phyloP scores from a whole-genome alignment of 2,113 vertebrate genomes.

The Melanocharis versteri region DNA sequence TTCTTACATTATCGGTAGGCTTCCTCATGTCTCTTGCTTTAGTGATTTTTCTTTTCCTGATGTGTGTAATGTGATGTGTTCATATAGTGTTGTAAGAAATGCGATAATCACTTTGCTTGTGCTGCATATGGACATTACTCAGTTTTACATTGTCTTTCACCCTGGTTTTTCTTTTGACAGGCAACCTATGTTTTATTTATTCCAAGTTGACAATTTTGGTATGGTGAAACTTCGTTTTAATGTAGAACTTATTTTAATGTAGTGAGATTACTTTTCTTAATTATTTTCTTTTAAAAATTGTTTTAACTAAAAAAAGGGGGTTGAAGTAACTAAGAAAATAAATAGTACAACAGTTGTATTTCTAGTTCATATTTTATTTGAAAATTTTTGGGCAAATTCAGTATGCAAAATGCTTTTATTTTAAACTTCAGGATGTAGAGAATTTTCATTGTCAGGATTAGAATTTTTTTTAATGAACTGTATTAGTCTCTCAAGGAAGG shows the following conservation, averaged over 20 bases:
- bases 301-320: fast-evolving
- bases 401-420: background rate
- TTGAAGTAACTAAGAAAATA: background rate
- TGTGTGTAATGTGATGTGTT: background rate
- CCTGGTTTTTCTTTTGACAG: background rate
- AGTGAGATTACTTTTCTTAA: background rate
- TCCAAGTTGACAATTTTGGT: background rate
- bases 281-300: background rate
- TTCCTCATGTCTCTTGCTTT: background rate
- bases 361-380: background rate
- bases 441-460: background rate
- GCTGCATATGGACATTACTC: background rate
- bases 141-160: background rate
- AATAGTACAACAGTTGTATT: background rate
- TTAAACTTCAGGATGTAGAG: background rate
- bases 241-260: background rate
- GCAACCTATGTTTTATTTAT: background rate
- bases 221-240: background rate
- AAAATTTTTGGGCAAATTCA: background rate
- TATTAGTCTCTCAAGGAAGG: background rate
- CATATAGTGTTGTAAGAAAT: background rate
- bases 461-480: background rate
- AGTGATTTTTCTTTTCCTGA: background rate
- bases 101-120: background rate
- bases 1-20: background rate